Conservation (phyloP, 2,797 vertebrate genomes). For the Syngnathus rostellatus region DNA sequence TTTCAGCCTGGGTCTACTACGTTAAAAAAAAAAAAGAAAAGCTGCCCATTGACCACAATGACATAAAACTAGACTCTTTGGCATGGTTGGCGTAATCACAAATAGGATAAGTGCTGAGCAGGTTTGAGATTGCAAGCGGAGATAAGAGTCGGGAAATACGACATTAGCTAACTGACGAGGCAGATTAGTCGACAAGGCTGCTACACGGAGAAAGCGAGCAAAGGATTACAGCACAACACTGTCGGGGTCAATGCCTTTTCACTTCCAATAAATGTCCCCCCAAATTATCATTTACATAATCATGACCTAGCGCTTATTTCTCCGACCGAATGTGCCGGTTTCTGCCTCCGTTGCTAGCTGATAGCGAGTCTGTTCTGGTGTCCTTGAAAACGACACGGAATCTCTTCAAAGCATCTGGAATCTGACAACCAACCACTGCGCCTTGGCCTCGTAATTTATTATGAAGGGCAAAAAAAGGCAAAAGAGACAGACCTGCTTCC, state of each 20-base stretch:
- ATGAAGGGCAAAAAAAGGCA: neutral
- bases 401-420: neutral
- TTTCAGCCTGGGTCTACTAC: neutral
- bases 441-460: neutral
- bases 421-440: neutral
- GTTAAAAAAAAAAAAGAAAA: neutral
- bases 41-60: neutral
- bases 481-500: slow-evolving; percentile 81
- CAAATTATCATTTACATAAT: slow-evolving; percentile 28
- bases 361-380: slow-evolving; percentile 11
- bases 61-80: neutral
- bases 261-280: slow-evolving; percentile 30
- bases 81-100: slow-evolving; percentile 7
- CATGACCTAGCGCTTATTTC: slow-evolving; percentile 23
- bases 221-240: slow-evolving; percentile 21
- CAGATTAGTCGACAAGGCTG: slow-evolving; percentile 22
- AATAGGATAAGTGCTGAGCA: neutral
- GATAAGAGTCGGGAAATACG: slow-evolving; percentile 10
- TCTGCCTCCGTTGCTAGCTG: slow-evolving; percentile 11
- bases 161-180: slow-evolving; percentile 20
- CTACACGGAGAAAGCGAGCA: slow-evolving; percentile 8
- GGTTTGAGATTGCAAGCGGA: neutral
- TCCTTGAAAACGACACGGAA: slow-evolving; percentile 21
- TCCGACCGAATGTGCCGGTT: slow-evolving; percentile 4
- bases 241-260: slow-evolving; percentile 44